phyloP scores from a whole-genome alignment of 2,888 invertebrate species.

The Electrophaes corylata region DNA sequence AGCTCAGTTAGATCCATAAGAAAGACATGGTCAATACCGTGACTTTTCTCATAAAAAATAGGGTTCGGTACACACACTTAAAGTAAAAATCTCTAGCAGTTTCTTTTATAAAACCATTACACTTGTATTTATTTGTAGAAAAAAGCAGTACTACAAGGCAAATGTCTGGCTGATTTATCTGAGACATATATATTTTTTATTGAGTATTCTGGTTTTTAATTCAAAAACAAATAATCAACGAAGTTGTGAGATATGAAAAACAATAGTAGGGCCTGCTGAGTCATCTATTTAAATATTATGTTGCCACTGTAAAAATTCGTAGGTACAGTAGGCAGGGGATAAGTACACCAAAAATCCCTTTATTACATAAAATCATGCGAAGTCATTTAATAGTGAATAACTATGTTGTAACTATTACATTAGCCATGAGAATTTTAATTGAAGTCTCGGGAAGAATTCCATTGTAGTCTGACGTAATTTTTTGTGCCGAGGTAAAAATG shows the following conservation, averaged over 20 bases:
- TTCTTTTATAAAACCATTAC: too few relatives aligned
- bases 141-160: too few relatives aligned
- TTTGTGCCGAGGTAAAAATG: conserved; percentile 36
- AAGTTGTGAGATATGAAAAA: conserved; percentile 27
- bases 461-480: conserved; percentile 36
- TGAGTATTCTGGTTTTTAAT: too few relatives aligned
- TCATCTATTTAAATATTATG: conserved; percentile 51
- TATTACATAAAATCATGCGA: conserved; percentile 51
- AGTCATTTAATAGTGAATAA: conserved; percentile 41
- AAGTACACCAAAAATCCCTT: conserved; percentile 33
- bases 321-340: conserved; percentile 6
- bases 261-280: conserved; percentile 41
- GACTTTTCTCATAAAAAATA: not conserved
- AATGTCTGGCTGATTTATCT: too few relatives aligned
- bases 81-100: too few relatives aligned
- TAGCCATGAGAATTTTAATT: conserved; percentile 41
- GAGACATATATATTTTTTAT: too few relatives aligned
- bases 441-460: conserved; percentile 35
- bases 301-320: conserved; percentile 33
- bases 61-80: too few relatives aligned
- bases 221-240: not conserved
- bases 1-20: too few relatives aligned
- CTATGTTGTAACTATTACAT: conserved; percentile 40
- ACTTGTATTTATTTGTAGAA: too few relatives aligned
- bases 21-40: too few relatives aligned